Evolutionary conservation across 2,113 vertebrate genomes (phyloP), one percentile per base, ranked within the genome.

Genomic region (Pseudorhombus dupliciocellatus): DNA sequence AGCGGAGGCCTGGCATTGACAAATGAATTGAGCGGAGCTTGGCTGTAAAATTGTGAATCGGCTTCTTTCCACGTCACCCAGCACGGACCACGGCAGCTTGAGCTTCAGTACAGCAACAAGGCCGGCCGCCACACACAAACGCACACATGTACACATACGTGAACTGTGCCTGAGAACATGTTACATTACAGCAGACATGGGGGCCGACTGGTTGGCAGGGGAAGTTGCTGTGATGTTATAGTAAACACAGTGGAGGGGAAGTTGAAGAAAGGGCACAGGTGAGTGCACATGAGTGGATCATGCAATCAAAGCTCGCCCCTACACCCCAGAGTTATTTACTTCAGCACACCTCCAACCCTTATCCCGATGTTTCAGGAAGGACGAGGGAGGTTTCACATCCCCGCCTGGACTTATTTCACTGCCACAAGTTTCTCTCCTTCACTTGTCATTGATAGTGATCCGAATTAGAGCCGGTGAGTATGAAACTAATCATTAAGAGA

Each of bases 11-110:
- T 66, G 77, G 64, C 82, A 79, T 40, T 71, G 74, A 74, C 52
- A 80, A 81, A 87, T 84, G 71, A 75, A 76, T 75, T 71, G 63
- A 73, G 77, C 79, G 85, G 74, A 84, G 67, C 59, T 55, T 25
- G 57, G 62, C 77, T 79, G 82, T 66, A 84, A 84, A 31, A 34
- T 57, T 62, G 64, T 79, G 60, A 74, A 84, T 84, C 60, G 81
- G 81, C 79, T 74, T 85, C 78, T 86, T 85, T 77, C 58, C 70
- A 37, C 16, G 53, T 80, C 75, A 73, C 60, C 60, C 31, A 4
- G 55, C 56, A 28, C 78, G 55, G 37, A 52, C 46, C 66, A 40
- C 55, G 57, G 71, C 70, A 54, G 65, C 50, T 77, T 69, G 46
- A 6, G 52, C 77, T 74, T 70, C 69, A 58, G 60, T 28, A 57